Evolutionary conservation across 2,888 invertebrate genomes (phyloP), one percentile per base, ranked within the genome.

Genomic region (Tetragonisca angustula): DNA sequence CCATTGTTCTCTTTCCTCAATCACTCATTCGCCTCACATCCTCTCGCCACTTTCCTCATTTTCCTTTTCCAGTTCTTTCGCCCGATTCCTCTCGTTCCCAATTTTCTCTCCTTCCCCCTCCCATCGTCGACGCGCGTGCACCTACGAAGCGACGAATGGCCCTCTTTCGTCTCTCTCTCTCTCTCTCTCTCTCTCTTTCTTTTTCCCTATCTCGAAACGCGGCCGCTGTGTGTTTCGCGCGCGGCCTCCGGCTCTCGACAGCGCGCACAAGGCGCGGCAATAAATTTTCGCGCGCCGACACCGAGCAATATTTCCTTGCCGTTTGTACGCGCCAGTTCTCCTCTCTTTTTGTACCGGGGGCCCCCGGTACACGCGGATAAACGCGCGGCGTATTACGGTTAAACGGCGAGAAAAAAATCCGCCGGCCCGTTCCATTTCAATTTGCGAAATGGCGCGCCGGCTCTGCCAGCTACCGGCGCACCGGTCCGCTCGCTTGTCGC

Each of bases 221-320:
- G 27, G 50, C 49, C 24, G 70, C 69, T 32, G 52, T 32, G 52
- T 54, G 43, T 43, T 43, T 43, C 43, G 64, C 78, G 52, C 77
- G 69, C 43, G 65, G 75, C 75, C 78, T 72, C 64, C 73, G 74
- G 64, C 81, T 72, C 76, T 73, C 88, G 79, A 76, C 82, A 75
- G 76, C 85, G 43, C 43, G 9, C 43, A 43, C 43, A 43, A 79
- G 81, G 78, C 82, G 65, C 77, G 84, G 90, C 87, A 83, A 92
- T 92, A 92, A 92, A 92, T 92, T 91, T 91, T 90, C 92, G 89
- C 91, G 89, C 85, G 87, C 90, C 91, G 92, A 92, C 92, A 90
- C 89, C 86, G 88, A 89, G 90, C 90, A 89, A 90, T 91, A 90
- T 92, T 92, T 92, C 91, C 90, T 90, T 90, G 92, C 90, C 91